A percentile compares a stretch with the other conserved stretches of the same genome.
These are phyloP conservation scores for Maccullochella peelii DNA, from an alignment of 2,113 vertebrate genomes.

Conservation along the genomic window DNA sequence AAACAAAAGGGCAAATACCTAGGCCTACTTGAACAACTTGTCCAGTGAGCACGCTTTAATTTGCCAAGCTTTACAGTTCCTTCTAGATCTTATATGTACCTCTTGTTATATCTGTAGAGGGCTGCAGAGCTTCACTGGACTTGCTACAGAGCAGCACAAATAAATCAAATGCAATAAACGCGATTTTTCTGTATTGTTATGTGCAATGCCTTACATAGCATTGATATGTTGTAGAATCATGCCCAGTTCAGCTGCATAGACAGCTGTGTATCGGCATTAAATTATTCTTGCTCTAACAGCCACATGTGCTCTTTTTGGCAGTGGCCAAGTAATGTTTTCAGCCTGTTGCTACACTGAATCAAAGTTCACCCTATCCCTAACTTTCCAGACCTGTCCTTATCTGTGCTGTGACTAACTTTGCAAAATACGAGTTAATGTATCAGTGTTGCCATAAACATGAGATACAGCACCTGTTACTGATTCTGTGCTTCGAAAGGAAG, in stretches of 20 bases:
- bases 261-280: slow-evolving; percentile 23
- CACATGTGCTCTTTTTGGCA: slow-evolving; percentile 35
- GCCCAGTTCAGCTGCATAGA: background rate
- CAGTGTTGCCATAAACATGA: slow-evolving; percentile 61
- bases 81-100: background rate
- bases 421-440: slow-evolving; percentile 36
- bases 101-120: background rate
- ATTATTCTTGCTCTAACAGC: slow-evolving; percentile 17
- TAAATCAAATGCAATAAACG: background rate
- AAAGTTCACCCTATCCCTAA: slow-evolving; percentile 60
- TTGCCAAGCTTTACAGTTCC: background rate
- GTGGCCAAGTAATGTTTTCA: slow-evolving; percentile 52
- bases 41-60: background rate
- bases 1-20: slow-evolving; percentile 35
- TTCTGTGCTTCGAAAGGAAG: slow-evolving; percentile 3
- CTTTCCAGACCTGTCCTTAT: slow-evolving; percentile 40
- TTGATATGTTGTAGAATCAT: background rate
- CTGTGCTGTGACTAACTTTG: slow-evolving; percentile 32
- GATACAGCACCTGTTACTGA: slow-evolving; percentile 72
- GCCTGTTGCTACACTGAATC: slow-evolving; percentile 34
- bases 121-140: background rate
- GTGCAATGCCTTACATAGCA: background rate
- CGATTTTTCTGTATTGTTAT: background rate
- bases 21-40: slow-evolving; percentile 13
- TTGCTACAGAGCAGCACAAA: slow-evolving; percentile 1